Base-by-base conservation (phyloP, 2,113 vertebrate genomes). In the Centropristis striata region DNA sequence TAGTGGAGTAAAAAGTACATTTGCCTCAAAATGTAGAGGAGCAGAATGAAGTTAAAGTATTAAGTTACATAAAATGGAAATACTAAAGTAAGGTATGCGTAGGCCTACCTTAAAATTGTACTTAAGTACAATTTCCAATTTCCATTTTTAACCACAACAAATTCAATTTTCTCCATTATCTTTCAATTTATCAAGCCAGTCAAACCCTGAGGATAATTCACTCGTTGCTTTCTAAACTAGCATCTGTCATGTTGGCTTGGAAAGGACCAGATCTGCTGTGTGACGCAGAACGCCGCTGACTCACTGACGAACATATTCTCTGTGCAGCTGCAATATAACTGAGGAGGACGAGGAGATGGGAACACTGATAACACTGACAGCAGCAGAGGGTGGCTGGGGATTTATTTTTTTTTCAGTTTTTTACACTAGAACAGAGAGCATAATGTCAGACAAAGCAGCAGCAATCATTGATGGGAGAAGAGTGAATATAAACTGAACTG, bases 261-360 rank as follows among this genome's bases (percentile, higher is more conserved):
- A 78, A 16, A 8, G 1, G 32, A 53, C n/a, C 10, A 59, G 49
- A 71, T 58, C 65, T 68, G 66, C 51, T 63, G 66, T 0, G n/a
- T 50, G 41, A 51, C 23, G 20, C 10, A 12, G 70, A 66, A 3
- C 1, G 71, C 28, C 9, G 55, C 63, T 77, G 64, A 86, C 32
- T 68, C 58, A 27, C 41, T 15, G 41, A 75, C 20, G 12, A 82
- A 36, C 74, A 82, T 76, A 70, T 84, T 86, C 55, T 71, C 53
- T 51, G 37, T 50, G 15, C 71, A 51, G 77, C 64, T 75, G 74
- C 39, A 49, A 28, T 10, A 21, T 61, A 13, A 58, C 55, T 42
- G 60, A 76, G 41, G 55, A 71, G 65, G 46, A 71, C 39, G 65
- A 60, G 0, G 16, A 78, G 66, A 72, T 16, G 44, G 20, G 5